Percentiles rank a stretch among this genome's conserved stretches.
Evolutionary conservation across 2,888 invertebrate genomes (phyloP).

Genomic region (Ectobius pallidus): DNA sequence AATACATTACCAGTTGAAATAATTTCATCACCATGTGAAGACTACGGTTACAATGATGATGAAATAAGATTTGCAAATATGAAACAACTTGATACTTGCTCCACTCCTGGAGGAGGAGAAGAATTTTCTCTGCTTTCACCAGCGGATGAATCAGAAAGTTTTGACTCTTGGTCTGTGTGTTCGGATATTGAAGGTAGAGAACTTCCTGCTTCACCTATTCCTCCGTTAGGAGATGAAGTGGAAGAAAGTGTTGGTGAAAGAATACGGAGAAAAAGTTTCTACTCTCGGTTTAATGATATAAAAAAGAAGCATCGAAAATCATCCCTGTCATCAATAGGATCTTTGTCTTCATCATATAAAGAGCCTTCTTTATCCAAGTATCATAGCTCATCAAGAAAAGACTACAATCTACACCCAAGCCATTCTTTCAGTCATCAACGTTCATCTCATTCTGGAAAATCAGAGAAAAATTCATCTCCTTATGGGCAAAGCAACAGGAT

Average conservation of each 20-base stretch:
- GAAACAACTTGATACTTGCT: neutral
- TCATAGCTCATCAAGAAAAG: neutral
- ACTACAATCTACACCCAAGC: neutral
- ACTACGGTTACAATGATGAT: conserved; percentile 32
- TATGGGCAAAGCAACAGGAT: too few species aligned
- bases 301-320: conserved; percentile 57
- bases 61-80: conserved; percentile 10
- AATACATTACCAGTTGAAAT: too few species aligned
- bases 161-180: conserved; percentile 72
- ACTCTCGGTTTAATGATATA: conserved; percentile 85
- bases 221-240: conserved; percentile 42
- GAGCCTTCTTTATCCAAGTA: neutral
- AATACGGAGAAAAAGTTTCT: conserved; percentile 88
- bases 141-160: conserved; percentile 62
- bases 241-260: conserved; percentile 83
- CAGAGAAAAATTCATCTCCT: neutral
- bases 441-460: neutral
- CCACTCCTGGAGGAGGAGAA: conserved; percentile 53
- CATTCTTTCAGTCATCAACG: neutral
- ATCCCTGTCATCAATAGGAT: conserved; percentile 7
- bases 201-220: conserved; percentile 21
- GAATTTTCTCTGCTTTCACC: conserved; percentile 60
- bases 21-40: neutral
- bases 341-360: conserved; percentile 15
- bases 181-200: conserved; percentile 57